phyloP scores from a whole-genome alignment of 2,797 vertebrate species.

The Ciconia nigra region DNA sequence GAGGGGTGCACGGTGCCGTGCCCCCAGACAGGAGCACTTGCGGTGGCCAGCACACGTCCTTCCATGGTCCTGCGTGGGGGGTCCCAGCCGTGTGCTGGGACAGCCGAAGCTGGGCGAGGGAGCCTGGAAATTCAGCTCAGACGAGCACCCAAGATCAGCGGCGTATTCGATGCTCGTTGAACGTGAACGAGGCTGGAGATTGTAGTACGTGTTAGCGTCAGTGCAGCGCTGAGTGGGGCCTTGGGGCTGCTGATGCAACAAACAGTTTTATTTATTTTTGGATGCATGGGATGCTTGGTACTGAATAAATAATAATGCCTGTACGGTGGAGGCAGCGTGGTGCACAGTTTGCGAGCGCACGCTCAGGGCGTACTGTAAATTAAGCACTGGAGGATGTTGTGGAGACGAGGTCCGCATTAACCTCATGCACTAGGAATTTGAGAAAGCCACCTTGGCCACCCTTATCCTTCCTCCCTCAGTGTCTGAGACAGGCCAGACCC shows the following conservation, averaged over 20 bases:
- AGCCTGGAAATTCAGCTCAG: neutral
- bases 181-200: fast-evolving
- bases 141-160: fast-evolving
- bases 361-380: neutral
- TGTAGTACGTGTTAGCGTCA: fast-evolving
- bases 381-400: neutral
- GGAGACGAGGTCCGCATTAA: neutral
- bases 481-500: constrained; percentile 52
- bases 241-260: neutral
- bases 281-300: neutral
- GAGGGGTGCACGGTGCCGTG: fast-evolving
- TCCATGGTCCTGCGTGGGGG: fast-evolving
- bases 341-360: neutral
- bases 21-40: fast-evolving
- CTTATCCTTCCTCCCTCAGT: neutral
- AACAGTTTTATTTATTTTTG: neutral
- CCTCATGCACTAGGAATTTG: neutral
- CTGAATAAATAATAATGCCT: neutral
- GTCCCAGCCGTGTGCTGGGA: fast-evolving
- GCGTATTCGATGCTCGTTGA: fast-evolving
- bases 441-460: constrained; percentile 46
- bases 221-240: neutral
- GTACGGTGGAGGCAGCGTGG: neutral
- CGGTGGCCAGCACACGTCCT: fast-evolving
- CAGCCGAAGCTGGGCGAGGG: fast-evolving